Evolutionary conservation across 2,113 vertebrate genomes (phyloP).

Genomic region (Hippocampus abdominalis): DNA sequence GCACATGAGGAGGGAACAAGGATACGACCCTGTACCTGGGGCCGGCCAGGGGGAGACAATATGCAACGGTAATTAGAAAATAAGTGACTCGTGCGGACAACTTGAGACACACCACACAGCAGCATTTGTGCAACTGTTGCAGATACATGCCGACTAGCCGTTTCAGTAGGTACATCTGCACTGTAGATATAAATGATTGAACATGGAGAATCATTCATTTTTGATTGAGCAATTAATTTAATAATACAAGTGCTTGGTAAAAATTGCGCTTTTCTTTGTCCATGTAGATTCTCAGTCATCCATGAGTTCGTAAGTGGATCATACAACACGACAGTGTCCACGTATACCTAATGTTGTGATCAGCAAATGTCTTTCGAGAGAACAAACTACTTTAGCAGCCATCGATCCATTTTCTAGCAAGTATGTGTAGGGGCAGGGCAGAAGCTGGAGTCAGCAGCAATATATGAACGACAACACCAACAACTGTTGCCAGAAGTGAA

Average conservation of each 20-base stretch:
- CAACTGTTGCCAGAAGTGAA: background rate
- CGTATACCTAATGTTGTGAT: background rate
- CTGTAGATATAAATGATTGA: background rate
- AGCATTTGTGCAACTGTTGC: background rate
- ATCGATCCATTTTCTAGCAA: background rate
- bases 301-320: too few relatives aligned
- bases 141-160: background rate
- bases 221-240: too few relatives aligned
- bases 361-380: background rate
- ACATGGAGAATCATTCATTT: too few relatives aligned
- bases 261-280: too few relatives aligned
- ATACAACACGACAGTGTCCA: background rate
- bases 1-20: conserved; percentile 70
- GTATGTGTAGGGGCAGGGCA: background rate
- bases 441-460: background rate
- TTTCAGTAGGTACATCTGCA: background rate
- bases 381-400: background rate
- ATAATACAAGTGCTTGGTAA: too few relatives aligned
- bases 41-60: background rate
- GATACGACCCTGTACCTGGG: conserved; percentile 65
- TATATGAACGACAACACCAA: background rate
- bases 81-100: conserved; percentile 22
- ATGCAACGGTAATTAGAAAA: conserved; percentile 19
- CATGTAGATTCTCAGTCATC: too few relatives aligned
- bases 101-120: background rate